Evolutionary conservation across 2,113 vertebrate genomes (phyloP).

Genomic region (Mobula hypostoma): DNA sequence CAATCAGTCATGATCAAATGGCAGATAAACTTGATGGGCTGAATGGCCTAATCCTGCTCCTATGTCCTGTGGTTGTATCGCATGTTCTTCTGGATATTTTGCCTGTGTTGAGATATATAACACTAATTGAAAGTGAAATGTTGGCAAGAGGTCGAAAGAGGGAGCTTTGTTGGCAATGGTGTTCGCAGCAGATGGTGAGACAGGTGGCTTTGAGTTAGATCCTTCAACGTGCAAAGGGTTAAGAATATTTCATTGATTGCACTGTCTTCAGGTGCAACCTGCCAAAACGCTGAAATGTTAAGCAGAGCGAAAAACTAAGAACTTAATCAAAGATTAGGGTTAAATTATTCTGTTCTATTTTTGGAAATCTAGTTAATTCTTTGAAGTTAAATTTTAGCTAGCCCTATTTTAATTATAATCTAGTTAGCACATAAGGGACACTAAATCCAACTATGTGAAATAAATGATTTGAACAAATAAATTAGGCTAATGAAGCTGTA

Average conservation of each 20-base stretch:
- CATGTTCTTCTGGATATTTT: background rate
- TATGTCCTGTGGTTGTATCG: too few relatives aligned
- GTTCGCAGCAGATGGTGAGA: background rate
- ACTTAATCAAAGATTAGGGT: conserved; percentile 9
- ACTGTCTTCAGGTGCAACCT: background rate
- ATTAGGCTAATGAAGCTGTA: background rate
- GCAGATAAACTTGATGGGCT: too few relatives aligned
- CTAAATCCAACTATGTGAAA: conserved; percentile 1
- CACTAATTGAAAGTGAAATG: background rate
- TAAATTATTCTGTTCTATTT: conserved; percentile 18
- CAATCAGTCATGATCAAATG: too few relatives aligned
- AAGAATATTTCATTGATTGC: background rate
- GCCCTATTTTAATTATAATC: background rate
- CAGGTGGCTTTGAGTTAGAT: background rate
- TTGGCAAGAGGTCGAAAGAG: background rate
- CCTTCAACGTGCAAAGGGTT: background rate
- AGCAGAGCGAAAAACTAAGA: background rate
- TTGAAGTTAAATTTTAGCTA: conserved; percentile 4
- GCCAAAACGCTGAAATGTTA: background rate
- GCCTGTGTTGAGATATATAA: background rate
- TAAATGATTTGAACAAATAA: conserved; percentile 22
- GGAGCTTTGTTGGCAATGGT: background rate
- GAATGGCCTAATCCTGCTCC: too few relatives aligned
- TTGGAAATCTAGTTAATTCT: background rate
- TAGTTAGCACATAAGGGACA: background rate